Conservation (phyloP, 2,888 invertebrate species). For the Dexiosoma caninum region DNA sequence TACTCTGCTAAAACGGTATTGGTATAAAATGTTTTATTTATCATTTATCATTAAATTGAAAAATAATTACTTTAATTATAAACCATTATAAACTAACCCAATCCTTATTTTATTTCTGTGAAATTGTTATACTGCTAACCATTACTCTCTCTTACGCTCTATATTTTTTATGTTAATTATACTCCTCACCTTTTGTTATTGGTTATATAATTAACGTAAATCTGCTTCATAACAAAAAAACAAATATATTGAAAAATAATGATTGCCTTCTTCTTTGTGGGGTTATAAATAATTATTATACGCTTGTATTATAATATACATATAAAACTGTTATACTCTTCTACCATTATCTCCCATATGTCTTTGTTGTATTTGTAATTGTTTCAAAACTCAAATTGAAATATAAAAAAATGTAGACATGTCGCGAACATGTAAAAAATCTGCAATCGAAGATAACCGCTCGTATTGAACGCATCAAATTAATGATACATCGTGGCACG, state of each 20-base stretch:
- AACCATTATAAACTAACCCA: neutral
- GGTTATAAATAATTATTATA: slow-evolving; percentile 60
- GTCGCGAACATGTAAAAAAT: slow-evolving; percentile 90
- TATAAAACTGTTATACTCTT: slow-evolving; percentile 30
- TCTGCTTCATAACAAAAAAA: neutral
- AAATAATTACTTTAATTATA: neutral
- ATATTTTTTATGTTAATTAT: neutral
- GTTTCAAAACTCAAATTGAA: neutral
- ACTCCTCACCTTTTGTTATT: slow-evolving; percentile 2
- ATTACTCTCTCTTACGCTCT: neutral
- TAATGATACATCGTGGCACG: slow-evolving; percentile 90
- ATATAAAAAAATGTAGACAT: slow-evolving; percentile 81
- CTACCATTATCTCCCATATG: slow-evolving; percentile 36
- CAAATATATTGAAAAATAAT: slow-evolving; percentile 2
- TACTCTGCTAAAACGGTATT: slow-evolving; percentile 67
- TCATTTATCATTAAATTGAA: slow-evolving; percentile 18
- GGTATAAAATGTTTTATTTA: slow-evolving; percentile 53
- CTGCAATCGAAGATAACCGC: slow-evolving; percentile 92
- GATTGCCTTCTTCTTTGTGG: slow-evolving; percentile 65
- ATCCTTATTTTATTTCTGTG: neutral
- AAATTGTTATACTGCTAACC: neutral
- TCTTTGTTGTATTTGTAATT: slow-evolving; percentile 29
- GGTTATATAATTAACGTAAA: slow-evolving; percentile 22
- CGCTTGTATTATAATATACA: slow-evolving; percentile 63
- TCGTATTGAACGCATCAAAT: slow-evolving; percentile 92